Evolutionary conservation across 2,888 invertebrate genomes (phyloP), one percentile per base, ranked within the genome.

Genomic region (Hymenopus coronatus): DNA sequence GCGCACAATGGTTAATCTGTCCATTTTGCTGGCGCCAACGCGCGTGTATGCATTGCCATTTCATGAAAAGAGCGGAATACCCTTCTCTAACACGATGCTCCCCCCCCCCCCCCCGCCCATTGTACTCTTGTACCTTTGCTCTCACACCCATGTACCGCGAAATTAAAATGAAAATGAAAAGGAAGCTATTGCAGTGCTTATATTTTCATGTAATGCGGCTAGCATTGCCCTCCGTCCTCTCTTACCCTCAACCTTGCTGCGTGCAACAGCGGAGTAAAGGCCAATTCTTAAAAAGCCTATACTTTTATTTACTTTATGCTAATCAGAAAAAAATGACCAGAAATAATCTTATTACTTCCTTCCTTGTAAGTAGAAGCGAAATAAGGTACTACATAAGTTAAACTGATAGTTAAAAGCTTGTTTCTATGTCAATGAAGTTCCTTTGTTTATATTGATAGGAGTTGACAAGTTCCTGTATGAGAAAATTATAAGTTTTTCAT

Each of bases 81-180:
- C 84, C 84, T 84, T 84, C 33, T 28, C 40, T 33, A 84, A 84
- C 84, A 84, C 12, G 33, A 30, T 40, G 84, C 84, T 40, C 33
- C n/a, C n/a, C n/a, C 12, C 14, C 28, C 28, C 12, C 83, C 83
- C 28, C 83, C 28, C 84, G n/a, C 3, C 33, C 20, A 84, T 84
- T 28, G 28, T 28, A 28, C 20, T 25, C 33, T 84, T 33, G 84
- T 30, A 84, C 84, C 84, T 33, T 25, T 70, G 54, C 54, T 70
- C 54, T 70, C 54, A 70, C 54, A 70, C 54, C 28, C 46, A 85
- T 28, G 54, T 28, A 85, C 40, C 9, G 28, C 27, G 46, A 85
- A 85, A 85, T 85, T 85, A 85, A 85, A 85, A 84, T 84, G 25
- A 84, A 84, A 84, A 85, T 46, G 85, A 85, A 85, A 46, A 85